Base-by-base conservation (phyloP, 2,113 vertebrate species). In the Petroica traversi region DNA sequence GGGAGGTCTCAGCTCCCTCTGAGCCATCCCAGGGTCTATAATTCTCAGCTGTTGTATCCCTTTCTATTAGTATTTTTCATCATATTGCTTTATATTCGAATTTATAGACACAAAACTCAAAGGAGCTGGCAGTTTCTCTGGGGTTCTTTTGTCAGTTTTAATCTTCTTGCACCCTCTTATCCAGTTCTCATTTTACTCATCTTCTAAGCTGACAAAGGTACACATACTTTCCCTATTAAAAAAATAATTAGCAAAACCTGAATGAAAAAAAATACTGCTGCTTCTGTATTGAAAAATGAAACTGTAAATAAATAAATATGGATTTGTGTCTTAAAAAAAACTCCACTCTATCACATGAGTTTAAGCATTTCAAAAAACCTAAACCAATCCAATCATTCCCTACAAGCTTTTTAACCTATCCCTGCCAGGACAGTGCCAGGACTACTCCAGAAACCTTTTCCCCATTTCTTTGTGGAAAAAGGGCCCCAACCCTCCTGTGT, bases 401-500 rank as follows among this genome's bases (percentile, higher is more conserved):
- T 48, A 14, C 18, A 63, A 73, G 64, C 3, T 48, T 36, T 80
- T 81, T 25, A 75, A 61, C 14, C 23, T 55, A 8, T 8, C 28
- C 59, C 25, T 52, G n/a, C 19, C 6, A 73, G 33, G 43, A 36
- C 9, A 54, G 38, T 1, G 11, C 15, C 54, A 76, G 29, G 41
- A 71, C 25, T 61, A 40, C 85, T 0, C 26, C 18, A 23, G 23
- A 79, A 74, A 43, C 13, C 58, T 77, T 85, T 76, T 3, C 18
- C 25, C 15, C 3, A 4, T 14, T 80, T 45, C 55, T 84, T 51
- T 45, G 54, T 12, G 52, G 57, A 7, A 48, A 52, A 67, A 78
- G 36, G 8, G 29, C 13, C 62, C 36, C 4, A 11, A 81, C 38
- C 34, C 17, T 79, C 49, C 66, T 2, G 28, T 0, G 0, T 29